phyloP scores from a whole-genome alignment of 2,888 invertebrate genomes.

The Pseudococcus longispinus region DNA sequence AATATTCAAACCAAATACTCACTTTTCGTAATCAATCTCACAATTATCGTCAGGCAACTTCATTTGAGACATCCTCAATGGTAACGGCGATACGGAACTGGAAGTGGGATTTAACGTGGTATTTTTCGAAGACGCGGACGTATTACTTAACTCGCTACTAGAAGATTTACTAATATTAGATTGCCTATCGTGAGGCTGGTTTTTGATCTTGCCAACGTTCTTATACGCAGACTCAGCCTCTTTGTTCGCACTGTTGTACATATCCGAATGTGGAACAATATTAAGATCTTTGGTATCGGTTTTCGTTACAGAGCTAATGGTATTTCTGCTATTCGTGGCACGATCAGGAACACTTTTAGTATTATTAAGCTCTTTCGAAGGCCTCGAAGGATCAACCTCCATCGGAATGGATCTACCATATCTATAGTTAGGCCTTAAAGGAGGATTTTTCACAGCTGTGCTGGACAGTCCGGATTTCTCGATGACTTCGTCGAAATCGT shows the following conservation, averaged over 20 bases:
- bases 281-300: conserved; percentile 25
- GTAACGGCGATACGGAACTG: conserved; percentile 36
- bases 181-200: background rate
- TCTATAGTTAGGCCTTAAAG: conserved; percentile 15
- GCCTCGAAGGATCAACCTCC: background rate
- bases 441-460: conserved; percentile 26
- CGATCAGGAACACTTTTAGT: conserved; percentile 17
- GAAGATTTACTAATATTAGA: background rate
- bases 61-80: conserved; percentile 28
- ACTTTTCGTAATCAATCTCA: conserved; percentile 25
- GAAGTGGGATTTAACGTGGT: background rate
- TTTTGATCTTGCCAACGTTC: background rate
- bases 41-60: background rate
- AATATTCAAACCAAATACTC: background rate
- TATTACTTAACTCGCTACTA: background rate
- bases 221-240: background rate
- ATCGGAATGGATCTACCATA: background rate
- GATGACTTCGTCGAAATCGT: conserved; percentile 12
- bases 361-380: background rate
- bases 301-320: background rate
- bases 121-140: background rate
- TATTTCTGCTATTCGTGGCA: background rate
- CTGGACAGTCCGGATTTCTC: conserved; percentile 6
- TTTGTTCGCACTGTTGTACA: background rate
- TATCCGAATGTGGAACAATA: conserved; percentile 30